Conservation (phyloP, 2,888 invertebrate genomes). For the Drosophila sordidula region DNA sequence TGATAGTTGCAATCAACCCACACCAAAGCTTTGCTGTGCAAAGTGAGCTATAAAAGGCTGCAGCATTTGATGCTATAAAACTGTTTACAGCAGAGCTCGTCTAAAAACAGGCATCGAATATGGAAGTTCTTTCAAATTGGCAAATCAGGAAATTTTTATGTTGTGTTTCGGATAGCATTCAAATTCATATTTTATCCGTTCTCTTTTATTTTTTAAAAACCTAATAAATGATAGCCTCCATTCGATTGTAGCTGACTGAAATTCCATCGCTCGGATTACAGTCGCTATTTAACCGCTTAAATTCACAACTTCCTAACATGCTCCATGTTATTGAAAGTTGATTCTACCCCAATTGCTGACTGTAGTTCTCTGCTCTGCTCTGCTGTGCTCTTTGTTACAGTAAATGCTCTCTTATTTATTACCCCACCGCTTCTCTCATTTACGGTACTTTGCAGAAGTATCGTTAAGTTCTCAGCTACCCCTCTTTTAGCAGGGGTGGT, state of each 20-base stretch:
- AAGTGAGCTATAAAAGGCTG: constrained; percentile 52
- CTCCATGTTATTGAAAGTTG: constrained; percentile 31
- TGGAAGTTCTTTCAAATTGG: not conserved
- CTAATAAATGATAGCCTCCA: not conserved
- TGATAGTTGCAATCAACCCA: constrained; percentile 59
- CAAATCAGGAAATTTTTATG: constrained; percentile 3
- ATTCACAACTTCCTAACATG: constrained; percentile 29
- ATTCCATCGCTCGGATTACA: constrained; percentile 46
- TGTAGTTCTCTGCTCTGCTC: constrained; percentile 17
- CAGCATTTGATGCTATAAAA: constrained; percentile 55
- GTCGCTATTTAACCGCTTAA: constrained; percentile 9
- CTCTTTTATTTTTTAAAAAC: not conserved
- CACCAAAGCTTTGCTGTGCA: constrained; percentile 59
- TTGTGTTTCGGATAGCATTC: not conserved
- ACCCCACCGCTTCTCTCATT: constrained; percentile 28
- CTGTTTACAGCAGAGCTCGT: constrained; percentile 36
- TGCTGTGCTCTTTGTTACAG: constrained; percentile 7
- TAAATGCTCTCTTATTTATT: constrained; percentile 7
- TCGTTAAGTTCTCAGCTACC: constrained; percentile 61
- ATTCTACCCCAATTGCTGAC: constrained; percentile 20
- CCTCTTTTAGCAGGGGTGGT: constrained; percentile 57
- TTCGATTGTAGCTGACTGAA: constrained; percentile 23
- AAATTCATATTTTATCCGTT: not conserved
- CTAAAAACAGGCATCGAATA: constrained; percentile 5
- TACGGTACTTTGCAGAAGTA: constrained; percentile 47